Conservation (phyloP, 2,113 vertebrate species). For the Brienomyrus brachyistius region DNA sequence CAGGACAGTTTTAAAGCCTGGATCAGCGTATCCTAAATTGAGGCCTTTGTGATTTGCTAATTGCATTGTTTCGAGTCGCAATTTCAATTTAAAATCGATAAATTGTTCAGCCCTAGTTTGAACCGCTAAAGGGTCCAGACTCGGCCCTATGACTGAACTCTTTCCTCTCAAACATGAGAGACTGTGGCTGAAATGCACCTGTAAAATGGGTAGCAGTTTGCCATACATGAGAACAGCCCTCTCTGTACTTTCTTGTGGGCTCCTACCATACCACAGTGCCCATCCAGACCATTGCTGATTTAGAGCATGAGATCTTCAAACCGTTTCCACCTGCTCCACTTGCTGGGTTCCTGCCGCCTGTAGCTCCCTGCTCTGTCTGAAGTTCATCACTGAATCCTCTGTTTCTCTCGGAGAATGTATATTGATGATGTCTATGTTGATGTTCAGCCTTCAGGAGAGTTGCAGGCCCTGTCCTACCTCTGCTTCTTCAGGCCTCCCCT, state of each 20-base stretch:
- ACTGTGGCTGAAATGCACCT: neutral
- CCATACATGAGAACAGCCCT: neutral
- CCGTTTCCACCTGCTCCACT: neutral
- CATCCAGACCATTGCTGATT: neutral
- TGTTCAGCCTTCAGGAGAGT: neutral
- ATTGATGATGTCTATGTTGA: no score
- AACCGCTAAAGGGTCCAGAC: neutral
- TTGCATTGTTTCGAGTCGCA: neutral
- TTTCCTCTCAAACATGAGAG: neutral
- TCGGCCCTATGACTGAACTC: neutral
- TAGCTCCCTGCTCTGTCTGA: neutral
- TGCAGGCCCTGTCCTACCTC: neutral
- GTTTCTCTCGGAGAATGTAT: neutral
- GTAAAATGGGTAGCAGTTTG: neutral
- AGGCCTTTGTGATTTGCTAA: neutral
- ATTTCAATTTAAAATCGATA: neutral
- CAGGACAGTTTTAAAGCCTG: neutral
- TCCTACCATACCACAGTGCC: neutral
- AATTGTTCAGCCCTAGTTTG: neutral
- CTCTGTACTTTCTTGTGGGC: neutral
- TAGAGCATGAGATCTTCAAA: neutral
- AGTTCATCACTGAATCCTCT: neutral
- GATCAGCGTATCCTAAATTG: neutral
- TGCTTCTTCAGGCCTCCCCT: neutral
- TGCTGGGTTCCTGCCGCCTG: neutral